Conservation (phyloP, 2,113 vertebrate species). For the Irena cyanogastra region DNA sequence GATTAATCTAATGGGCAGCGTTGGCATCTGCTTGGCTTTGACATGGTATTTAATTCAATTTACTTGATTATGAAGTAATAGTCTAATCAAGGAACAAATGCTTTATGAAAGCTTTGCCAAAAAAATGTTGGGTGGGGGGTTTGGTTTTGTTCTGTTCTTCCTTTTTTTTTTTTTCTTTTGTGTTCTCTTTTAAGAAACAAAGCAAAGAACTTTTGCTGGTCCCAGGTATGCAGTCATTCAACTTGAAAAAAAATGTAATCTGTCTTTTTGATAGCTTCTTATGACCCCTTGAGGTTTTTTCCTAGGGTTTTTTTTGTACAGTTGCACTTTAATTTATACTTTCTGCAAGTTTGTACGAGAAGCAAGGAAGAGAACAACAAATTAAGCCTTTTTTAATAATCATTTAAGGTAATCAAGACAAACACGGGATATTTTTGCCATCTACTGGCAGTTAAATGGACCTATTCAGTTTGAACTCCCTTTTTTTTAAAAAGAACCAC, state of each 20-base stretch:
- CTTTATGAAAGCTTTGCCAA: slow-evolving; percentile 27
- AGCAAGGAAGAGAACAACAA: background rate
- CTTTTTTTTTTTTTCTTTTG: background rate
- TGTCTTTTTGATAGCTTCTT: slow-evolving; percentile 15
- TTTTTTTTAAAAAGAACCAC: background rate
- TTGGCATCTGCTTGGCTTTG: background rate
- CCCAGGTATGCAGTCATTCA: background rate
- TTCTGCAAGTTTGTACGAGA: slow-evolving; percentile 22
- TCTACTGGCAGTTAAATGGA: slow-evolving; percentile 46
- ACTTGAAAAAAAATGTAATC: background rate
- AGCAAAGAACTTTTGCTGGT: background rate
- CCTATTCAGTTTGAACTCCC: slow-evolving; percentile 11
- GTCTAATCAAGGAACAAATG: slow-evolving; percentile 19
- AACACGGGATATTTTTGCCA: slow-evolving; percentile 35
- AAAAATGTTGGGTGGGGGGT: background rate
- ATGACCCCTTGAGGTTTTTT: background rate
- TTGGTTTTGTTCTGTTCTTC: background rate
- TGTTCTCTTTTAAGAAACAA: slow-evolving; percentile 2
- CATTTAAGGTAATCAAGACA: slow-evolving; percentile 3
- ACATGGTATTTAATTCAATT: background rate
- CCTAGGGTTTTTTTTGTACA: background rate
- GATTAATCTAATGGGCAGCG: background rate
- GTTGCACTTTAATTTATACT: slow-evolving; percentile 61
- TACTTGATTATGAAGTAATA: background rate
- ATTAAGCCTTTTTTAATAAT: slow-evolving; percentile 37